phyloP scores from a whole-genome alignment of 1,140 invertebrate genomes.

The Drosophila pachea region DNA sequence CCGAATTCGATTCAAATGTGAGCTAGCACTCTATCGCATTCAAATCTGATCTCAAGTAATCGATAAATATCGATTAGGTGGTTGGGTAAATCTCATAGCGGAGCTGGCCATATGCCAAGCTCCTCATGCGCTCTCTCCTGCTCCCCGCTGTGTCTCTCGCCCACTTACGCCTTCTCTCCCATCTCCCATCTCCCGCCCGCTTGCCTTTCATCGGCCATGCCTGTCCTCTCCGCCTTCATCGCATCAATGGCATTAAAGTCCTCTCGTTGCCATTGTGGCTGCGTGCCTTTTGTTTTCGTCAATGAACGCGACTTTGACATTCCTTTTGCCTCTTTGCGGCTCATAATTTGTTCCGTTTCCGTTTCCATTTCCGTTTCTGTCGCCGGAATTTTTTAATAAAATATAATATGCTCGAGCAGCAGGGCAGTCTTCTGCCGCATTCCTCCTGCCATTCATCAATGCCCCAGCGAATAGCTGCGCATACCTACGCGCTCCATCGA shows the following conservation, averaged over 20 bases:
- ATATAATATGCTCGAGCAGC: slow-evolving; percentile 17
- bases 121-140: too few species aligned
- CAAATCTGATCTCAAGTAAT: too few species aligned
- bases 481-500: not conserved
- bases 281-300: slow-evolving; percentile 39
- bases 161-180: too few species aligned
- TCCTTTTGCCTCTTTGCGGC: slow-evolving; percentile 39
- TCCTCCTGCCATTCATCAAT: not conserved
- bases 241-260: slow-evolving; percentile 51
- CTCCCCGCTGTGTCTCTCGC: not conserved
- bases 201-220: too few species aligned
- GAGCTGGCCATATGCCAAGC: too few species aligned
- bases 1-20: too few species aligned
- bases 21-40: too few species aligned
- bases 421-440: too few species aligned
- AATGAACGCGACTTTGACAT: slow-evolving; percentile 56
- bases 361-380: slow-evolving; percentile 15
- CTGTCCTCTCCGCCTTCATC: slow-evolving; percentile 8
- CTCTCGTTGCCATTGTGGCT: slow-evolving; percentile 43
- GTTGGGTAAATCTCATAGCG: too few species aligned
- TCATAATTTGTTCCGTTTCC: slow-evolving; percentile 15
- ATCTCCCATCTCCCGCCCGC: too few species aligned
- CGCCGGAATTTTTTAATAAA: slow-evolving; percentile 41
- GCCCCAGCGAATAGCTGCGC: slow-evolving; percentile 3
- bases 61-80: too few species aligned